Conservation (phyloP, 1,140 invertebrate genomes). For the Charaxes varanes region DNA sequence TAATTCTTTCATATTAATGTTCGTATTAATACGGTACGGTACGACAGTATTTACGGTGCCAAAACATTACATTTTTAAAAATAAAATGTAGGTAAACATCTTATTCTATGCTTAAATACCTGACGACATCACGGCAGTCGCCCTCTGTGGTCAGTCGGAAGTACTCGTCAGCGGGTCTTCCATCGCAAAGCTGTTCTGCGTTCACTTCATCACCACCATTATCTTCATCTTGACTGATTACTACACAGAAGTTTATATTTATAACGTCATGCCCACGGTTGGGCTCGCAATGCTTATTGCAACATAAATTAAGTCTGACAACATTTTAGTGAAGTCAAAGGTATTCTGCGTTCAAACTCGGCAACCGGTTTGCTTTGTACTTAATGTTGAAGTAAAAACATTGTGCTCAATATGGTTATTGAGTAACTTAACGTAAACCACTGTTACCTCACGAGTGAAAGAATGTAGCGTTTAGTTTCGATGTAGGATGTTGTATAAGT, state of each 20-base stretch:
- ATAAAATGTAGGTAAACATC: too few relatives aligned
- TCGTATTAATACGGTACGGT: too few relatives aligned
- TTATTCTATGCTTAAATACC: too few relatives aligned
- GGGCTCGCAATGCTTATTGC: too few relatives aligned
- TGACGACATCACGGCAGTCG: conserved; percentile 93
- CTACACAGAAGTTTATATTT: conserved; percentile 32
- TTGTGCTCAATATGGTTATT: conserved; percentile 49
- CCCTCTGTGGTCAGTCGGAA: conserved; percentile 89
- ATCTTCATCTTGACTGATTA: conserved; percentile 79
- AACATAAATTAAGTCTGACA: too few relatives aligned
- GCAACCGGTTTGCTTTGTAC: too few relatives aligned
- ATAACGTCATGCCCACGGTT: too few relatives aligned
- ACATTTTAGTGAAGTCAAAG: too few relatives aligned
- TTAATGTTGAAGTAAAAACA: conserved; percentile 13
- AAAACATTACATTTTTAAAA: too few relatives aligned
- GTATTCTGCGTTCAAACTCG: too few relatives aligned
- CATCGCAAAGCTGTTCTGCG: conserved; percentile 89
- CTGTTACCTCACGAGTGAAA: conserved; percentile 57
- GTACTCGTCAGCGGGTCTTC: conserved; percentile 91
- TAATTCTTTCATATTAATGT: too few relatives aligned
- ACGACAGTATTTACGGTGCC: too few relatives aligned
- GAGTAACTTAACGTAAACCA: conserved; percentile 62
- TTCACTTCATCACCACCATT: conserved; percentile 79
- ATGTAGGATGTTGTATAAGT: conserved; percentile 21
- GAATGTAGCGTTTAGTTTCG: conserved; percentile 62